A percentile compares a stretch with the other conserved stretches of the same genome.
Evolutionary conservation across 1,140 invertebrate species (phyloP).

Genomic region (Dufourea novaeangliae): DNA sequence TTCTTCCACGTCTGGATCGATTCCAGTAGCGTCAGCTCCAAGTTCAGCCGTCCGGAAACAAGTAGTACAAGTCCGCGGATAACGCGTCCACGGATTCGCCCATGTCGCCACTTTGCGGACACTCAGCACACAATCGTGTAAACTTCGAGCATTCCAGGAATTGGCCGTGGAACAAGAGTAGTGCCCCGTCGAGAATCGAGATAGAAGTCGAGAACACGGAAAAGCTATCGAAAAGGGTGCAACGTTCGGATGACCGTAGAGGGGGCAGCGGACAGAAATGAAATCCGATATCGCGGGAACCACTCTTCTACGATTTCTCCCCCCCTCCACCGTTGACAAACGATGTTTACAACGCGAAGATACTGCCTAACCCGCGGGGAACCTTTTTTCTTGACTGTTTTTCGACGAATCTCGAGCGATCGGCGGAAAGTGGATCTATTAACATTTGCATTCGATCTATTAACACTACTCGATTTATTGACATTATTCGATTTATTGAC

Average conservation of each 20-base stretch:
- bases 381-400: not conserved
- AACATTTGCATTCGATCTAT: too few relatives aligned
- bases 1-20: too few relatives aligned
- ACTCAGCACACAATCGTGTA: not conserved
- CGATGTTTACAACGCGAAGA: constrained; percentile 5
- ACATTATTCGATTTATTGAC: too few relatives aligned
- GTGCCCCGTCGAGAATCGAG: not conserved
- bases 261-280: constrained; percentile 36
- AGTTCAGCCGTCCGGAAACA: not conserved
- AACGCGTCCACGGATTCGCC: too few relatives aligned
- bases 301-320: constrained; percentile 30
- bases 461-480: too few relatives aligned
- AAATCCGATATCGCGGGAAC: constrained; percentile 37
- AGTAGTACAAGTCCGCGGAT: not conserved
- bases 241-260: constrained; percentile 19
- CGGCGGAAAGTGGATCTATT: not conserved
- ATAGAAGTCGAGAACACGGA: constrained; percentile 2
- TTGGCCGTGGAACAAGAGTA: not conserved
- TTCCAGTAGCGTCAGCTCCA: too few relatives aligned
- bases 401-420: not conserved
- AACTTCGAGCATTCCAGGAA: too few relatives aligned
- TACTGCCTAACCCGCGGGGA: not conserved
- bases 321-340: constrained; percentile 9
- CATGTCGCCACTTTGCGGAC: not conserved
- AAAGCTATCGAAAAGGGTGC: constrained; percentile 41